phyloP scores from a whole-genome alignment of 2,797 vertebrate genomes.

The Trichosurus vulpecula region DNA sequence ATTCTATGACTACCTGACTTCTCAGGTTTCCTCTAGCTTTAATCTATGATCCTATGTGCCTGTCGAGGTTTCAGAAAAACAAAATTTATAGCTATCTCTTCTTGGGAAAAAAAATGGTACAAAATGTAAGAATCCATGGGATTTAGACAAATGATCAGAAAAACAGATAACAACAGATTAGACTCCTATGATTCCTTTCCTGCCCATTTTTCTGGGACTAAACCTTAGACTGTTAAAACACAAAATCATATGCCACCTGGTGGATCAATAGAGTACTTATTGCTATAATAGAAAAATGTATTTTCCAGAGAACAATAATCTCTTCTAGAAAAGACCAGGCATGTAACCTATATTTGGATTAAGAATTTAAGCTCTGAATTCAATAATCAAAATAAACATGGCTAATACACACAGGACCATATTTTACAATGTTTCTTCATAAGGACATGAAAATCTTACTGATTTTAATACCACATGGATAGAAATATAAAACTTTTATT shows the following conservation, averaged over 20 bases:
- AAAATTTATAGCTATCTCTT: conserved; percentile 10
- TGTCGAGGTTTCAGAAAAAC: neutral
- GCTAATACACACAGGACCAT: neutral
- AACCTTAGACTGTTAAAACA: neutral
- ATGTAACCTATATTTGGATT: neutral
- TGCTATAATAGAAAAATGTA: conserved; percentile 26
- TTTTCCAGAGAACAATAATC: conserved; percentile 7
- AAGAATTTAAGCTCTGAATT: neutral
- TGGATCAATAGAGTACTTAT: neutral
- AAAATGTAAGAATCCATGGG: conserved; percentile 2
- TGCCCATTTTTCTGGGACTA: neutral
- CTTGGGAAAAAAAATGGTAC: neutral
- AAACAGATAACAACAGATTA: neutral
- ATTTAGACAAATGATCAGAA: neutral
- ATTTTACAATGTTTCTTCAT: conserved; percentile 1
- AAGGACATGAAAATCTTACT: neutral
- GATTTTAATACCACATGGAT: neutral
- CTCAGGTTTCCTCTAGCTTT: neutral
- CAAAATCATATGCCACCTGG: neutral
- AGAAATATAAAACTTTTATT: neutral
- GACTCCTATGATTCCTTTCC: neutral
- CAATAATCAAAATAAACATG: neutral
- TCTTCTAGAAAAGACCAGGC: neutral
- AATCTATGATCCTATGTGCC: neutral
- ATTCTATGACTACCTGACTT: neutral